Evolutionary conservation across 1,140 invertebrate genomes (phyloP).

Genomic region (Campoletis sonorensis): DNA sequence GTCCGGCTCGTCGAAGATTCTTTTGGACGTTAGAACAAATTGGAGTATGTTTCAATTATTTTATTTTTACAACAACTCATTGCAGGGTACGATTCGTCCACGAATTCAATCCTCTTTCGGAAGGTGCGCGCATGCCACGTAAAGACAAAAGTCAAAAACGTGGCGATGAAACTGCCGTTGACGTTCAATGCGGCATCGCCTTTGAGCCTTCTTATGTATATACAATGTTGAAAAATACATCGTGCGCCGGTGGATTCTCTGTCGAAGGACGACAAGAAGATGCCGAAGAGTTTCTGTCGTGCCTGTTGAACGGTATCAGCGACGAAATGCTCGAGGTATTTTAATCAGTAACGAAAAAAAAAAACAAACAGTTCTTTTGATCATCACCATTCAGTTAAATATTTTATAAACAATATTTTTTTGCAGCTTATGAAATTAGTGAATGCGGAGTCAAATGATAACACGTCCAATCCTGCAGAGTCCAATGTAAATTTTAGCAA

Average conservation of each 20-base stretch:
- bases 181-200: conserved; percentile 79
- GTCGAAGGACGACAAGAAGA: conserved; percentile 94
- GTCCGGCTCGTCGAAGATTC: conserved; percentile 29
- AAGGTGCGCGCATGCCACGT: conserved; percentile 75
- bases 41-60: conserved; percentile 21
- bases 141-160: conserved; percentile 74
- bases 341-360: no score
- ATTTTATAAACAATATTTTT: conserved; percentile 50
- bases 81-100: conserved; percentile 82
- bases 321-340: conserved; percentile 95
- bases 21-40: neutral
- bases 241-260: conserved; percentile 82
- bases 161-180: conserved; percentile 66
- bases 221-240: conserved; percentile 85
- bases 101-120: conserved; percentile 82
- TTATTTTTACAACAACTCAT: conserved; percentile 54
- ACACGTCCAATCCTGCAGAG: conserved; percentile 53
- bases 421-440: conserved; percentile 84
- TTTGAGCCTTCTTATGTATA: conserved; percentile 91
- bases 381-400: no score
- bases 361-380: no score
- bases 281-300: conserved; percentile 96
- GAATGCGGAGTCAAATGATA: conserved; percentile 67
- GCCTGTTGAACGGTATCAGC: conserved; percentile 93
- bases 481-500: conserved; percentile 74